Conservation (phyloP, 2,797 vertebrate genomes). For the Pelochelys cantorii region DNA sequence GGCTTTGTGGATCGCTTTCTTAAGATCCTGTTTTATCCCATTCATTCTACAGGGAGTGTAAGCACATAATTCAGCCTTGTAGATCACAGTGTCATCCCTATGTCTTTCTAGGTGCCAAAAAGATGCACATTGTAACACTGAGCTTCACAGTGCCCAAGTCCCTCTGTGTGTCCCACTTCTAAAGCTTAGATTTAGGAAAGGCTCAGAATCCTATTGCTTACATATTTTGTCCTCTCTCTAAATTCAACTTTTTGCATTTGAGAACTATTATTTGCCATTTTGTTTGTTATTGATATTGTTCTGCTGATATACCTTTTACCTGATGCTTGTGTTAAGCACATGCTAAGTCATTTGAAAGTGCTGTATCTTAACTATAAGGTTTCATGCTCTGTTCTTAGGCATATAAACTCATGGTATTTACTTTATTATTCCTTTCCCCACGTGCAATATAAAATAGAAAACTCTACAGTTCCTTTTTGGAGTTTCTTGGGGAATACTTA, state of each 20-base stretch:
- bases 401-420: rapidly evolving
- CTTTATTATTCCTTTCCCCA: not conserved
- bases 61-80: too few species aligned
- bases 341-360: not conserved
- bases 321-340: rapidly evolving
- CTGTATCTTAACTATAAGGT: not conserved
- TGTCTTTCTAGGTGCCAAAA: not conserved
- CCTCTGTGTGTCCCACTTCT: too few species aligned
- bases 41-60: too few species aligned
- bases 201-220: not conserved
- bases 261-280: not conserved
- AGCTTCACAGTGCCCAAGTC: not conserved
- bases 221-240: not conserved
- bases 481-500: not conserved
- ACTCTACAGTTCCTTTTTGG: not conserved
- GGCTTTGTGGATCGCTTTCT: too few species aligned
- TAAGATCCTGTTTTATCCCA: too few species aligned
- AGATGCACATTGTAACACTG: too few species aligned
- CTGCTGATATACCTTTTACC: not conserved
- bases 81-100: not conserved
- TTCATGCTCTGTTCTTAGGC: not conserved
- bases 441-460: not conserved
- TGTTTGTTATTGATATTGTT: not conserved
- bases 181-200: not conserved
- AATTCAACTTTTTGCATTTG: not conserved